These are phyloP conservation scores for Tringa solitaria DNA, from an alignment of 2,113 vertebrate genomes.

Conservation along the genomic window DNA sequence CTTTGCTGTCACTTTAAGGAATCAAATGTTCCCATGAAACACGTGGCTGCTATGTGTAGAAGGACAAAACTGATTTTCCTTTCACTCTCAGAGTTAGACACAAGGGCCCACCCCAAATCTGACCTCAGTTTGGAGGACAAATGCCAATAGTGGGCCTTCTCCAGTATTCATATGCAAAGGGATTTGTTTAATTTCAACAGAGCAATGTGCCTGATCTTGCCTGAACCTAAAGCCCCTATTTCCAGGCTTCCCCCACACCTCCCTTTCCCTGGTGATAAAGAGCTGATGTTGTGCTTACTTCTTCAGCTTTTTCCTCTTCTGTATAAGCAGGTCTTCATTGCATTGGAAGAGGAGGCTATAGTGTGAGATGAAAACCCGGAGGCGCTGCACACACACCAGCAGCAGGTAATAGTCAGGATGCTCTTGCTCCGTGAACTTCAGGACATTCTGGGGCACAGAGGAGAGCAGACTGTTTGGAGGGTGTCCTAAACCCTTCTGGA, in stretches of 20 bases:
- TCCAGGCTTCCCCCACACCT: not conserved
- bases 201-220: not conserved
- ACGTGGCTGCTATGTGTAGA: not conserved
- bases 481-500: not conserved
- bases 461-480: conserved; percentile 28
- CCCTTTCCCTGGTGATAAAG: not conserved
- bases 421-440: conserved; percentile 91
- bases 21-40: not conserved
- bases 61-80: not conserved
- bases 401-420: conserved; percentile 96
- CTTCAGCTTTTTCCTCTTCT: conserved; percentile 89
- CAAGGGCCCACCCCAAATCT: not conserved
- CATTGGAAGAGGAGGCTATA: conserved; percentile 91
- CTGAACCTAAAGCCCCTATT: not conserved
- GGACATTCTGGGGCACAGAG: conserved; percentile 78
- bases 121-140: not conserved
- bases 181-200: not conserved
- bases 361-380: conserved; percentile 89
- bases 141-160: not conserved
- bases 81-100: not conserved
- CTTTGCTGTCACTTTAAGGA: not conserved
- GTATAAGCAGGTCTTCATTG: conserved; percentile 92
- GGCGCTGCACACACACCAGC: conserved; percentile 91
- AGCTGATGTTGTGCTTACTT: conserved; percentile 75
- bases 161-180: not conserved